A percentile compares a stretch with the other conserved stretches of the same genome.
Evolutionary conservation across 1,140 invertebrate genomes (phyloP).

Genomic region (Ephestia elutella): DNA sequence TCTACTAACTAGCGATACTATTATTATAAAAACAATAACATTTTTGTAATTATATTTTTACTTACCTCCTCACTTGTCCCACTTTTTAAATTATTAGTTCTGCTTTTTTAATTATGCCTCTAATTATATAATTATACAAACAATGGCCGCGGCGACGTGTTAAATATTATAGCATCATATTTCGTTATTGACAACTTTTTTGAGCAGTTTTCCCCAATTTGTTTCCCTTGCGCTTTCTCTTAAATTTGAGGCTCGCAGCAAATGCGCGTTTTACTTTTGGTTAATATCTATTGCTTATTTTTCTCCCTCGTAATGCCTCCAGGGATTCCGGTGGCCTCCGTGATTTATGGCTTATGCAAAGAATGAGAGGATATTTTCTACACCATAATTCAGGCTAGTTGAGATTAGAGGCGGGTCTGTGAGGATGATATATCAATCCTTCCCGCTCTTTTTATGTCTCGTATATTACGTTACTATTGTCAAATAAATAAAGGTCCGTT

Average conservation of each 20-base stretch:
- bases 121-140: no score
- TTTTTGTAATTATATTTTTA: no score
- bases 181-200: no score
- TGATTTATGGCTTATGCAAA: slow-evolving; percentile 70
- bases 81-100: no score
- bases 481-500: slow-evolving; percentile 20
- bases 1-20: no score
- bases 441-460: slow-evolving; percentile 26
- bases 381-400: slow-evolving; percentile 69
- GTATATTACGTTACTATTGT: slow-evolving; percentile 25
- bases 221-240: neutral
- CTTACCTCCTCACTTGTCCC: no score
- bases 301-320: slow-evolving; percentile 51
- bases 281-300: slow-evolving; percentile 65
- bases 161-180: no score
- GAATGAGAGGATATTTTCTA: slow-evolving; percentile 69
- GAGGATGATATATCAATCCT: slow-evolving; percentile 63
- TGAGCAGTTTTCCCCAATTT: neutral
- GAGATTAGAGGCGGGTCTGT: slow-evolving; percentile 58
- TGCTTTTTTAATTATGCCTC: no score
- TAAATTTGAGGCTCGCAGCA: neutral
- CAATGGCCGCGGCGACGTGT: no score
- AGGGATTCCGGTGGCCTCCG: slow-evolving; percentile 51
- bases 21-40: no score
- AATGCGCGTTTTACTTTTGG: slow-evolving; percentile 31